Base-by-base conservation (phyloP, 2,888 invertebrate species). In the Ochlodes sylvanus region DNA sequence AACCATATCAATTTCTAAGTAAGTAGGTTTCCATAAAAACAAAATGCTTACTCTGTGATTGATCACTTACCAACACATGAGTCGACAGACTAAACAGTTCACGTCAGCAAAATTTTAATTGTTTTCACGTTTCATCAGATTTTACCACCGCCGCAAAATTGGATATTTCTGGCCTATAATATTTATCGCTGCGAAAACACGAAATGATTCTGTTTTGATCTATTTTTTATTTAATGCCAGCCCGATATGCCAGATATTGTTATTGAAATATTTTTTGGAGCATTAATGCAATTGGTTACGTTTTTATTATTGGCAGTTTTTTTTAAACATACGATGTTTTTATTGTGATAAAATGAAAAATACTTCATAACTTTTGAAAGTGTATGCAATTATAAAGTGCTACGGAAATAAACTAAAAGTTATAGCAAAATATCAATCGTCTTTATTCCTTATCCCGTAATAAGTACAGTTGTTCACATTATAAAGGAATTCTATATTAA, bases 131-230 rank as follows among this genome's bases (percentile, higher is more conserved):
- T 21, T 58, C 65, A 65, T 65, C 63, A 50, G 68, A 62, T 68
- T 63, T 65, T 44, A 68, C 60, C 62, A 65, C 63, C 58, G 68
- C 65, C 58, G 38, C 19, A 58, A 57, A 50, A 32, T 34, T 14
- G 50, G 7, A 50, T 50, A 50, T 47, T 47, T 47, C 50, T 50
- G 50, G 10, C 1, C 19, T 19, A 15, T 44, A n/a, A 50, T 50
- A 50, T 50, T 50, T 50, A 50, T 50, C 12, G 50, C 19, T 10
- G 19, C 17, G 12, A 50, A 50, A 15, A 19, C 50, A 19, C 10
- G 19, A 50, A 50, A 19, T 3, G 50, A 19, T 50, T 50, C 10
- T 12, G 4, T 50, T 50, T 19, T 50, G 19, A 9, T 12, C 2
- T 4, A 50, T 12, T 50, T 19, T 50, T 50, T 50, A 19, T 50